Evolutionary conservation across 1,140 invertebrate species (phyloP), one percentile per base, ranked within the genome.

Genomic region (Doryteuthis pealeii): DNA sequence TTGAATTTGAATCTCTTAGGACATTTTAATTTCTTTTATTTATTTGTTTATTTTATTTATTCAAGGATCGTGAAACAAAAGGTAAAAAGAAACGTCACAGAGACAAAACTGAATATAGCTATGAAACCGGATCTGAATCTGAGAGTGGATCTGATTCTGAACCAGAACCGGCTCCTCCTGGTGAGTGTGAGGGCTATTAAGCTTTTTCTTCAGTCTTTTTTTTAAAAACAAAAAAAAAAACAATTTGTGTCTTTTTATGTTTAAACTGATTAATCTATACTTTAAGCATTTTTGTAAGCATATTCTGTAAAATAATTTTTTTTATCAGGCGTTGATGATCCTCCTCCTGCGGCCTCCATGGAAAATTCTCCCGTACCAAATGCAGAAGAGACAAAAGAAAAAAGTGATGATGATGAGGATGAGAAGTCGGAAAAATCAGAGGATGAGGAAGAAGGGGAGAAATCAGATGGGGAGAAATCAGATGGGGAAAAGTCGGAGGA

Each of bases 121-220:
- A 86, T 75, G 82, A 87, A 49, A 85, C 80, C 77, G 85, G 82
- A 0, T 83, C 83, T 31, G 87, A 87, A 43, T 85, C 85, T n/a
- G 86, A 87, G 15, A 86, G 84, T 66, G 83, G 80, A 1, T 86
- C 88, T 18, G 87, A 87, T 62, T 83, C 86, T 10, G 86, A 88
- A 49, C 84, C 87, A 3, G 86, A 87, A 65, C n/a, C n/a, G n/a
- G 78, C 79, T 0, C 81, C 83, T 10, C 85, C 86, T 77, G 86
- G 85, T 83, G 75, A 68, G 49, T 71, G n/a, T n/a, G n/a, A n/a
- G n/a, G n/a, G n/a, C n/a, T n/a, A n/a, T n/a, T n/a, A 77, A 81
- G 58, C 76, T 67, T 28, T 71, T 75, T 77, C 49, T 40, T 10
- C 10, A 40, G 35, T 10, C 10, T 40, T 3, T 40, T 40, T 10